phyloP scores from a whole-genome alignment of 2,113 vertebrate genomes.

The Mirounga angustirostris region DNA sequence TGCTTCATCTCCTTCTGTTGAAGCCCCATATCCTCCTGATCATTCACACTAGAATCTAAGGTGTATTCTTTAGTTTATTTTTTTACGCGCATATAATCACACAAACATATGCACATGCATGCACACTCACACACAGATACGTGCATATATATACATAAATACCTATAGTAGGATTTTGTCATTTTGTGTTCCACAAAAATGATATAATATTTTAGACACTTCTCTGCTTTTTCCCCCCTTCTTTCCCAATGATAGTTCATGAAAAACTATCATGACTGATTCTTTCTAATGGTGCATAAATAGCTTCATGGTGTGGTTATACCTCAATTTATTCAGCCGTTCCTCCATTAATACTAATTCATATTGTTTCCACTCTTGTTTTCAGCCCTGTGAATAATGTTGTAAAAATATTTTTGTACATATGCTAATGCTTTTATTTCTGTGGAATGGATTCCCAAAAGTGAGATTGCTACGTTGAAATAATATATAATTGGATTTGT shows the following conservation, averaged over 20 bases:
- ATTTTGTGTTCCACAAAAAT: neutral
- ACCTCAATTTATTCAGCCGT: neutral
- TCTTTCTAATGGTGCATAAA: neutral
- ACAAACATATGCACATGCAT: neutral
- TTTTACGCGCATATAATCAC: neutral
- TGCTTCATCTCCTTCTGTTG: neutral
- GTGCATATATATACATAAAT: neutral
- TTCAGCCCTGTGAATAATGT: neutral
- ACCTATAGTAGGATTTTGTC: neutral
- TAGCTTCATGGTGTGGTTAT: neutral
- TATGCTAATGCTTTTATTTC: neutral
- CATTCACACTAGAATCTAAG: neutral
- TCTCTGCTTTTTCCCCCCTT: neutral
- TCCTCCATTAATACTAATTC: neutral
- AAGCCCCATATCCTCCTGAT: neutral
- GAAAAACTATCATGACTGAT: neutral
- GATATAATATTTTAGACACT: neutral
- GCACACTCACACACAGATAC: neutral
- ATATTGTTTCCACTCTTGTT: neutral
- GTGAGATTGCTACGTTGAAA: neutral
- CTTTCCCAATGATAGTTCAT: neutral
- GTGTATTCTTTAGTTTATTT: neutral
- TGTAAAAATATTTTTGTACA: neutral
- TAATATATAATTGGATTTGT: neutral
- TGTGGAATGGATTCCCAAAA: neutral